These are phyloP conservation scores for Folsomia candida DNA, from an alignment of 2,888 invertebrate species.

Conservation along the genomic window DNA sequence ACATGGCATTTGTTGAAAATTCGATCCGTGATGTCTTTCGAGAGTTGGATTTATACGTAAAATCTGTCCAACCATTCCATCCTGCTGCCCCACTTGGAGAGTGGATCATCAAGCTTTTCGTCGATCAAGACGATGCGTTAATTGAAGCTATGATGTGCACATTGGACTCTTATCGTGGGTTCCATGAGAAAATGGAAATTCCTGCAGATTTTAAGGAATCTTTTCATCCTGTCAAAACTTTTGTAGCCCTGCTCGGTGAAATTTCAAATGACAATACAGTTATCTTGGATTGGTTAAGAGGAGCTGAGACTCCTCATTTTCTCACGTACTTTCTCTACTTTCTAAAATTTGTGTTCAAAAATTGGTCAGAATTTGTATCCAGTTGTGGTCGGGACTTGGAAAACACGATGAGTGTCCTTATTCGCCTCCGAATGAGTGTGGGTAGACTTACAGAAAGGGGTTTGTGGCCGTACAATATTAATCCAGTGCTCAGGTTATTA, in stretches of 20 bases:
- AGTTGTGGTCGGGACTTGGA: conserved; percentile 73
- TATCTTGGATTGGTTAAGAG: conserved; percentile 78
- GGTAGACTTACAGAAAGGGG: conserved; percentile 77
- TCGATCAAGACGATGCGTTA: conserved; percentile 85
- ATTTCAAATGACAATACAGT: conserved; percentile 79
- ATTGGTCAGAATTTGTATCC: conserved; percentile 77
- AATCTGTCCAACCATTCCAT: conserved; percentile 76
- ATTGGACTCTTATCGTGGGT: conserved; percentile 79
- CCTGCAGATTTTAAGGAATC: conserved; percentile 61
- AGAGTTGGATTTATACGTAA: conserved; percentile 77
- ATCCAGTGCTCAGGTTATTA: conserved; percentile 76
- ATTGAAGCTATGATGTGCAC: conserved; percentile 91
- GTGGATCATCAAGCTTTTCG: conserved; percentile 81
- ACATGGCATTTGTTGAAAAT: conserved; percentile 82
- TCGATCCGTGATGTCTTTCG: conserved; percentile 74
- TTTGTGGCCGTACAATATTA: conserved; percentile 85
- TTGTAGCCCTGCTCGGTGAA: conserved; percentile 78
- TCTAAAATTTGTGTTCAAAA: conserved; percentile 76
- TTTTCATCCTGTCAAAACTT: conserved; percentile 82
- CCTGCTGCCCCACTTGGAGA: conserved; percentile 84
- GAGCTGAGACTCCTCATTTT: conserved; percentile 82
- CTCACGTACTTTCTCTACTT: conserved; percentile 77
- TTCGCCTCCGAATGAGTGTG: conserved; percentile 74
- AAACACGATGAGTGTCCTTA: conserved; percentile 79
- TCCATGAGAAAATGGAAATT: conserved; percentile 54